These are phyloP conservation scores for Drosophila stalkeri DNA, from an alignment of 2,888 invertebrate species.

Conservation along the genomic window DNA sequence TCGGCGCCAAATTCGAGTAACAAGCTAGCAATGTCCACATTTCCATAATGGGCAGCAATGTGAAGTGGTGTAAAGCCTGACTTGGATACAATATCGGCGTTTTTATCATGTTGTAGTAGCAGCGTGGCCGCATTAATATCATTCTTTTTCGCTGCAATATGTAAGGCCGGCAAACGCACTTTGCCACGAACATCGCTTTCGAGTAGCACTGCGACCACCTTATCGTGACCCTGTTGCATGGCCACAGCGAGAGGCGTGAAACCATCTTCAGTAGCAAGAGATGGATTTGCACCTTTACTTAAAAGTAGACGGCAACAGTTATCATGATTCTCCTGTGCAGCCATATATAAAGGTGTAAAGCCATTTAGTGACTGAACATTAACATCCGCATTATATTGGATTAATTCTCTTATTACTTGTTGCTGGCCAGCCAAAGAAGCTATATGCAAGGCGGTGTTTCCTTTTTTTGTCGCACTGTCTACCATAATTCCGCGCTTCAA, in stretches of 20 bases:
- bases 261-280: slow-evolving; percentile 98
- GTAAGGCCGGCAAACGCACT: slow-evolving; percentile 97
- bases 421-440: slow-evolving; percentile 98
- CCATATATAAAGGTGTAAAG: slow-evolving; percentile 99
- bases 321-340: slow-evolving; percentile 98
- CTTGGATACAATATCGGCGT: slow-evolving; percentile 98
- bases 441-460: slow-evolving; percentile 98
- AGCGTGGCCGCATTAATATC: slow-evolving; percentile 98
- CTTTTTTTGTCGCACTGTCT: slow-evolving; percentile 98
- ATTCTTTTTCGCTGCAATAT: slow-evolving; percentile 99
- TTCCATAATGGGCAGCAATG: slow-evolving; percentile 99
- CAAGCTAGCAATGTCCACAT: slow-evolving; percentile 95
- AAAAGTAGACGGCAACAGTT: slow-evolving; percentile 95
- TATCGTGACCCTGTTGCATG: slow-evolving; percentile 99
- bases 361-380: slow-evolving; percentile 99
- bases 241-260: slow-evolving; percentile 99
- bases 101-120: slow-evolving; percentile 97
- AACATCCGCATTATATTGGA: slow-evolving; percentile 96
- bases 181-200: slow-evolving; percentile 99
- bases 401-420: slow-evolving; percentile 95
- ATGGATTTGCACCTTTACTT: slow-evolving; percentile 97
- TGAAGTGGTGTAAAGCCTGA: slow-evolving; percentile 99
- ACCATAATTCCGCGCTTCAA: slow-evolving; percentile 95
- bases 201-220: slow-evolving; percentile 97
- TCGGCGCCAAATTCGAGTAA: slow-evolving; percentile 96